These are phyloP conservation scores for Caracal caracal DNA, from an alignment of 2,113 vertebrate genomes.

Conservation along the genomic window DNA sequence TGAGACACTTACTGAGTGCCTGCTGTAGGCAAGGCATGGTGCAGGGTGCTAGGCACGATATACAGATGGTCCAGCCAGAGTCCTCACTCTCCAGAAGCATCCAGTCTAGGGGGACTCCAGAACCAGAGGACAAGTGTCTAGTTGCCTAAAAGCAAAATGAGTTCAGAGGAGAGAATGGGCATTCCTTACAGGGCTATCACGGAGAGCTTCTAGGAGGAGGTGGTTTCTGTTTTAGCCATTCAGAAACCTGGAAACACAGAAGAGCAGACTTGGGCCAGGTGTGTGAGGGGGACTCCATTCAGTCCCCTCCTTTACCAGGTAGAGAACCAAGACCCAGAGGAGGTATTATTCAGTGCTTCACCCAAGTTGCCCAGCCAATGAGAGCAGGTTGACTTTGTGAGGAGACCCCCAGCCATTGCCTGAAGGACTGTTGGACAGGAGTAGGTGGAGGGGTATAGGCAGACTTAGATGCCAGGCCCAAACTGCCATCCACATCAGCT, in stretches of 20 bases:
- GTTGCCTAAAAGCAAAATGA: not conserved
- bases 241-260: not conserved
- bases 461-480: not conserved
- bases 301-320: not conserved
- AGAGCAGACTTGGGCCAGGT: not conserved
- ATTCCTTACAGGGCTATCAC: not conserved
- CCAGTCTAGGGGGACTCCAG: not conserved
- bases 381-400: not conserved
- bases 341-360: not conserved
- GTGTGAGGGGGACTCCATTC: not conserved
- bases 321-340: not conserved
- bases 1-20: not conserved
- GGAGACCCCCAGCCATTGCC: not conserved
- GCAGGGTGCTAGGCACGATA: too few relatives aligned
- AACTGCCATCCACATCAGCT: not conserved
- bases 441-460: not conserved
- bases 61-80: not conserved
- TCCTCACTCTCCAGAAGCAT: not conserved
- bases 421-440: not conserved
- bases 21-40: not conserved
- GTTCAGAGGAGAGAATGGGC: not conserved
- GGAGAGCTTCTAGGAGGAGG: not conserved
- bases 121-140: not conserved
- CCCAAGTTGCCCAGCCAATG: not conserved
- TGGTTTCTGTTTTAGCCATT: not conserved